These are phyloP conservation scores for Chaetura pelagica DNA, from an alignment of 2,113 vertebrate species.

Conservation along the genomic window DNA sequence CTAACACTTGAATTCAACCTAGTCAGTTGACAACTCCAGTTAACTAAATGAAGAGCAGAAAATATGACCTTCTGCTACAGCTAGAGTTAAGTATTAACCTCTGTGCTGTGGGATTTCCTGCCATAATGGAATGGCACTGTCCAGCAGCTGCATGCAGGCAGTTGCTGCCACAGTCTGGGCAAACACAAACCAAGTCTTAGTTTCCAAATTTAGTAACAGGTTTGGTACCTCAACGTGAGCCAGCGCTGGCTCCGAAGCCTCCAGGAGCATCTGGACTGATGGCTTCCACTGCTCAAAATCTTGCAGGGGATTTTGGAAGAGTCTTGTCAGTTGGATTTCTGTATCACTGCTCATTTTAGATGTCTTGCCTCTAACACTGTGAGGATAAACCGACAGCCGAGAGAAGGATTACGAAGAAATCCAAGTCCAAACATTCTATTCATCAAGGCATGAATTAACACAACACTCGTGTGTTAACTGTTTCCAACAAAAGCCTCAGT, in stretches of 20 bases:
- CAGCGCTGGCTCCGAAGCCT: conserved; percentile 79
- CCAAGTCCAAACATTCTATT: not conserved
- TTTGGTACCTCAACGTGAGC: conserved; percentile 84
- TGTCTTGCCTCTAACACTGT: conserved; percentile 84
- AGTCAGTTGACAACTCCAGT: not conserved
- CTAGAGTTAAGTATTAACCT: not conserved
- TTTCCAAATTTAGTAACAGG: not conserved
- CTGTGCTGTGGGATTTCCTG: not conserved
- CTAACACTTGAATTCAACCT: not conserved
- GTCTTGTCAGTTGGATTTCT: conserved; percentile 74
- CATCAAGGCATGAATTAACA: not conserved
- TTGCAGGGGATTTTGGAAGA: conserved; percentile 82
- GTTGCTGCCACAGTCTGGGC: not conserved
- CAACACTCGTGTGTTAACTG: not conserved
- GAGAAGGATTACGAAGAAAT: conserved; percentile 27
- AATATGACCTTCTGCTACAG: not conserved
- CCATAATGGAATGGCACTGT: not conserved
- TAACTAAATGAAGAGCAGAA: not conserved
- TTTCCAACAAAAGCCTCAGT: conserved; percentile 1
- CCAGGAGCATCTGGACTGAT: conserved; percentile 79
- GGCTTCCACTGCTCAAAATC: conserved; percentile 84
- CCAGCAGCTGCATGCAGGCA: not conserved
- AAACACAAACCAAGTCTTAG: not conserved
- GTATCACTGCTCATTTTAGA: conserved; percentile 78
- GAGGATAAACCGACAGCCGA: not conserved